Base-by-base conservation (phyloP, 1,140 invertebrate genomes). In the Anadara kagoshimensis region DNA sequence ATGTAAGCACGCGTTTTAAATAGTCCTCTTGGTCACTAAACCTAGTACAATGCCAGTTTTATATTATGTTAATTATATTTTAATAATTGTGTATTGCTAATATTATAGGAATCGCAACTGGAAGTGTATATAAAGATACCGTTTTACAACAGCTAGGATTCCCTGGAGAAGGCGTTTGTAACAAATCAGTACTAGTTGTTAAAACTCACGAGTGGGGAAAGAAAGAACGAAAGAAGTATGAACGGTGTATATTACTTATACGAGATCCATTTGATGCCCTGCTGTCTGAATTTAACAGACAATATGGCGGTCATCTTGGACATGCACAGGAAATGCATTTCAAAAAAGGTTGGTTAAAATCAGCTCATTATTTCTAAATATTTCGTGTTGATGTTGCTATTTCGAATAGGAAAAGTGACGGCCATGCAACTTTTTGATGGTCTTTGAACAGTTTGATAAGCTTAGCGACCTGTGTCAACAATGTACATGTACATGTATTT, bases 191-290 rank as follows among this genome's bases (percentile, higher is more conserved):
- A 5, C 86, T 95, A 41, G 91, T 94, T 29, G 93, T 95, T 16
- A 95, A 95, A 89, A 95, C 94, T 1, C 94, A 95, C 87, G 93
- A 94, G 83, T 93, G 91, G 86, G 94, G 94, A 18, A 85, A 90
- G 14, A 80, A 63, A 45, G 71, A 71, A 44, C 49, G 67, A n/a
- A 22, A 47, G 5, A 70, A 58, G 41, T 84, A 76, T 65, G 53
- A 70, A 11, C 68, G 62, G 22, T 76, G 73, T 4, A 44, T 84
- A 26, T 64, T 84, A 12, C 26, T 84, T 5, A 66, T 84, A 8
- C 69, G 83, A 47, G 58, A 80, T n/a, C 83, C 83, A 3, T 65
- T 73, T 14, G 76, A 78, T n/a, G 78, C 81, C 59, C 59, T 83
- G 12, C 36, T 79, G 16, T 67, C 83, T 87, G 93, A 94, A 86